Evolutionary conservation across 2,113 vertebrate species (phyloP).

Genomic region (Cricetomys ansorgei): DNA sequence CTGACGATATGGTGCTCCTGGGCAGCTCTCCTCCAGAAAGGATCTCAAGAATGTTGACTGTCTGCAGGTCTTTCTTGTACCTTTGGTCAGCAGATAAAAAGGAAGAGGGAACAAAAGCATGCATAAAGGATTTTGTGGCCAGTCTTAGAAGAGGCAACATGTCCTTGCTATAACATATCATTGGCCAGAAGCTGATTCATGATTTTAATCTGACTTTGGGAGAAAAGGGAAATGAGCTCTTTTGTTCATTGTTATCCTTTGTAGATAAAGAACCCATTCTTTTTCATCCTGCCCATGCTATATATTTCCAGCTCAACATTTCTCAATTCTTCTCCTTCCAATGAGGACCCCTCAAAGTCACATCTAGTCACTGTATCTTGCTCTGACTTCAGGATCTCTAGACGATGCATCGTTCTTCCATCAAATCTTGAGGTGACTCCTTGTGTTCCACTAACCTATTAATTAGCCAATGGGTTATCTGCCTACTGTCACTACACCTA

Average conservation of each 20-base stretch:
- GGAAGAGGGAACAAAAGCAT: not conserved
- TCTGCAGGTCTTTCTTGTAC: not conserved
- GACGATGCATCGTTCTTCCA: not conserved
- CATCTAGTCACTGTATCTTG: not conserved
- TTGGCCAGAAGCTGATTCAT: not conserved
- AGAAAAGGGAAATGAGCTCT: not conserved
- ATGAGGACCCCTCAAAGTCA: not conserved
- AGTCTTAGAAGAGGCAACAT: not conserved
- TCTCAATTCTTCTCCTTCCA: not conserved
- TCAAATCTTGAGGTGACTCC: not conserved
- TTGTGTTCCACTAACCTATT: not conserved
- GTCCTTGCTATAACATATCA: not conserved
- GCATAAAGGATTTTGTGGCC: not conserved
- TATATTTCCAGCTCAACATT: not conserved
- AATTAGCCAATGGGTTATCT: not conserved
- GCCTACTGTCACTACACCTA: not conserved
- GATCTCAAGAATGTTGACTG: not conserved
- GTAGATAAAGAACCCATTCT: not conserved
- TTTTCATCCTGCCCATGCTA: not conserved
- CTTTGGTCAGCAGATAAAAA: not conserved
- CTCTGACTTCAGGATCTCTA: not conserved
- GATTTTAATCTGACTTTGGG: not conserved
- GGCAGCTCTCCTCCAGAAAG: not conserved
- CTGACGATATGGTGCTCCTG: not conserved
- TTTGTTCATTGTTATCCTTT: not conserved